phyloP scores from a whole-genome alignment of 2,797 vertebrate species.

The Characodon lateralis region DNA sequence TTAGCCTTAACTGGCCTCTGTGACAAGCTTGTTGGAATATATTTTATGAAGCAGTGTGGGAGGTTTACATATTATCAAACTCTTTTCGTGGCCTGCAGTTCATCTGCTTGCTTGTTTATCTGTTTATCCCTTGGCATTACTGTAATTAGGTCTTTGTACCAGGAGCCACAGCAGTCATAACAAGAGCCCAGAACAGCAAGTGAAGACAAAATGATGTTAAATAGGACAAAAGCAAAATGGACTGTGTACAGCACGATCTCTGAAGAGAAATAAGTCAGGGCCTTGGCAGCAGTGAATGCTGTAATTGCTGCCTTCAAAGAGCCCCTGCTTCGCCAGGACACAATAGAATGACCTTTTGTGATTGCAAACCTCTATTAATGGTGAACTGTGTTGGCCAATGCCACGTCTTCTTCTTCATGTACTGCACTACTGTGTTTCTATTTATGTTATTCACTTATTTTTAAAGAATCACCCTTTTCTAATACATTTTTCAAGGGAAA shows the following conservation, averaged over 20 bases:
- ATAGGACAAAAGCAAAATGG: slow-evolving; percentile 72
- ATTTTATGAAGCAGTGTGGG: slow-evolving; percentile 65
- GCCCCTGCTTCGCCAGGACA: slow-evolving; percentile 67
- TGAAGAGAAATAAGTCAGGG: slow-evolving; percentile 72
- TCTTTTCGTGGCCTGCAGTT: slow-evolving; percentile 60
- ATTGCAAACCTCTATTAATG: slow-evolving; percentile 73
- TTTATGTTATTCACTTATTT: slow-evolving; percentile 54
- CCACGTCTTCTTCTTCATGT: slow-evolving; percentile 44
- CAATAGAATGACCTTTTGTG: slow-evolving; percentile 77
- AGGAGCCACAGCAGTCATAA: slow-evolving; percentile 63
- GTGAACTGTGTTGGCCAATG: slow-evolving; percentile 58
- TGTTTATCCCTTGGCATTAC: slow-evolving; percentile 75
- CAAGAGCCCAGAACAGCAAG: slow-evolving; percentile 66
- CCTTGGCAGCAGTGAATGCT: slow-evolving; percentile 67
- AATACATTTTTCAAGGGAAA: slow-evolving; percentile 41
- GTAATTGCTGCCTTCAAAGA: slow-evolving; percentile 79
- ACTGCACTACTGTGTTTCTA: slow-evolving; percentile 42
- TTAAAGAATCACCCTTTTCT: slow-evolving; percentile 38
- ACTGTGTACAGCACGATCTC: slow-evolving; percentile 64
- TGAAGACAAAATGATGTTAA: slow-evolving; percentile 71
- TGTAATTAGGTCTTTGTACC: slow-evolving; percentile 76
- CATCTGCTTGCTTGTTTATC: slow-evolving; percentile 70
- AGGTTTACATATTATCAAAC: slow-evolving; percentile 76
- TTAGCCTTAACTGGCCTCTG: slow-evolving; percentile 42
- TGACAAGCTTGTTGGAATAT: slow-evolving; percentile 50